Base-by-base conservation (phyloP, 2,113 vertebrate species). In the Zosterops lateralis region DNA sequence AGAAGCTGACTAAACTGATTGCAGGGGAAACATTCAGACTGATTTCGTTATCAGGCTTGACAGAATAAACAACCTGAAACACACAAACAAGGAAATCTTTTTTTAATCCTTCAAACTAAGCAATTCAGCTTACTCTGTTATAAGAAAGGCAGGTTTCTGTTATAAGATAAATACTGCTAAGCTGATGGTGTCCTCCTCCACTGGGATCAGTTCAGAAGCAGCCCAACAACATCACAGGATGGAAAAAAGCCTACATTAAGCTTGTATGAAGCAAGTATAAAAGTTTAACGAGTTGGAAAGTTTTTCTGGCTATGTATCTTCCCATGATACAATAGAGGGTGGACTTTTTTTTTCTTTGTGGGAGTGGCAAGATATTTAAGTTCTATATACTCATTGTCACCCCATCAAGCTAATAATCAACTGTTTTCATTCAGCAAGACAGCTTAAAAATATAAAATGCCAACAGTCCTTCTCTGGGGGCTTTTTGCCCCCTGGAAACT, bases 231-330 rank as follows among this genome's bases (percentile, higher is more conserved):
- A 93, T 40, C 75, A 81, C 18, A 74, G 65, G 60, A 77, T 74
- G 92, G 90, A 93, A 90, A 91, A 95, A 94, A 91, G 58, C 64
- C 94, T 88, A 80, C 85, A 93, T 95, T 83, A 96, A 96, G 90
- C 56, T 95, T 94, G 85, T 84, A 95, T 93, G 93, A 95, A 95
- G 87, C 57, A 85, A 94, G 53, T 83, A 95, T 90, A 93, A 95
- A 96, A 95, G 82, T 95, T 97, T 94, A 95, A 95, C 1, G 25
- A 95, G 84, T 87, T 94, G 95, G 95, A 96, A 96, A 95, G 89
- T 83, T 93, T 95, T 95, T 93, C 85, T 96, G 90, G 93, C 84
- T 87, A 31, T 91, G 89, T 65, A 94, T 92, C 94, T 95, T 92
- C 91, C 93, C 93, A 95, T 95, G 93, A 94, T 93, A 97, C 88